These are phyloP conservation scores for Nebria salina DNA, from an alignment of 2,888 invertebrate species.

Conservation along the genomic window DNA sequence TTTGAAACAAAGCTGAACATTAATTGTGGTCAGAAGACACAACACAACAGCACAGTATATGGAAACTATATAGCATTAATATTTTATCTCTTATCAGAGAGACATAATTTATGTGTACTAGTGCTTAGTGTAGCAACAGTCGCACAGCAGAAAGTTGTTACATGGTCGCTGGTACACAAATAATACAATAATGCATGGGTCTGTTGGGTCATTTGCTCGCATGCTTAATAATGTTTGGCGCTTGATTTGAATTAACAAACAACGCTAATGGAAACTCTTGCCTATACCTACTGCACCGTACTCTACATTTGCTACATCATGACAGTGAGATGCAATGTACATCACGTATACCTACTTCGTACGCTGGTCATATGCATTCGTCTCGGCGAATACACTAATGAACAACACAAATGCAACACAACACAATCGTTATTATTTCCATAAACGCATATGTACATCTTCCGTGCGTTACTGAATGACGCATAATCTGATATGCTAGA, in stretches of 20 bases:
- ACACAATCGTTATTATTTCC: neutral
- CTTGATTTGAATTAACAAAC: slow-evolving; percentile 25
- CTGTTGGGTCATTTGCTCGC: neutral
- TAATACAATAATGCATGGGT: neutral
- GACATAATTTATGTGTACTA: neutral
- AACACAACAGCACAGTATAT: neutral
- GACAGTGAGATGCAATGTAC: neutral
- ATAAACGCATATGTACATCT: neutral
- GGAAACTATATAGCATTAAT: neutral
- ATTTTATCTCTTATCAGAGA: neutral
- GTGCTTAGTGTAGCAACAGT: neutral
- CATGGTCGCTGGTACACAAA: neutral
- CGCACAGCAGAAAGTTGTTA: neutral
- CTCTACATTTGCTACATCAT: neutral
- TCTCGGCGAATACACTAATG: neutral
- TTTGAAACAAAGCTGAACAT: neutral
- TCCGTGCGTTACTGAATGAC: neutral
- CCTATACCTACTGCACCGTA: neutral
- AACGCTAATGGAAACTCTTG: neutral
- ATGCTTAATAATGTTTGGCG: slow-evolving; percentile 18
- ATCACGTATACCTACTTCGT: neutral
- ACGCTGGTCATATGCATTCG: neutral
- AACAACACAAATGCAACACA: neutral
- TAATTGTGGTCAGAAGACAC: neutral
- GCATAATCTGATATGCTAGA: neutral